Percentiles rank a stretch among this genome's conserved stretches.
Evolutionary conservation across 2,113 vertebrate species (phyloP).

Genomic region (Vulpes lagopus): DNA sequence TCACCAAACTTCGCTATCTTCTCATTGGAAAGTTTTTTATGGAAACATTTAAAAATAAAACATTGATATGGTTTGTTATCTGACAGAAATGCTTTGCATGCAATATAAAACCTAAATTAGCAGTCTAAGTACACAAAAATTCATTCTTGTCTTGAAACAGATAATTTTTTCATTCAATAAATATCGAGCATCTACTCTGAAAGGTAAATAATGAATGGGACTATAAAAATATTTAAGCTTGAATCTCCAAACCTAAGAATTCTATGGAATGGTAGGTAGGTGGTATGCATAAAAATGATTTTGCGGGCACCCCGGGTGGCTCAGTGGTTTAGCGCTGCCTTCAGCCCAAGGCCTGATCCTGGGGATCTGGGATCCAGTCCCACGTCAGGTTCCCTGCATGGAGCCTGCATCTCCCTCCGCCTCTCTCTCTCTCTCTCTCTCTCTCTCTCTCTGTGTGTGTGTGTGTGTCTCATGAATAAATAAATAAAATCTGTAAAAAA

Average conservation of each 20-base stretch:
- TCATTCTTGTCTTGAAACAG: not conserved
- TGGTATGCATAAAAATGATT: not conserved
- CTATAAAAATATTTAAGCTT: not conserved
- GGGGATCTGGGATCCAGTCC: too few relatives aligned
- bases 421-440: too few relatives aligned
- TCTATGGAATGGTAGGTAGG: not conserved
- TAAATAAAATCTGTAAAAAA: too few relatives aligned
- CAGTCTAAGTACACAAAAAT: not conserved
- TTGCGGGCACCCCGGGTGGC: too few relatives aligned
- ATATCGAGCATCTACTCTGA: not conserved
- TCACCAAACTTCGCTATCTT: slow-evolving; percentile 26
- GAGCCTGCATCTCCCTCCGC: too few relatives aligned
- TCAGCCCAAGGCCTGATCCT: too few relatives aligned
- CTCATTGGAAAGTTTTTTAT: not conserved
- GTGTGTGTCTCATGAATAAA: too few relatives aligned
- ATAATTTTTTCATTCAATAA: not conserved
- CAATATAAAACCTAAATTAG: not conserved
- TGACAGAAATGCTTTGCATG: not conserved
- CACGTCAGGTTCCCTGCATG: too few relatives aligned
- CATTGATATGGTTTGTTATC: not conserved
- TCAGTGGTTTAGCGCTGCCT: too few relatives aligned
- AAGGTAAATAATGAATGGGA: not conserved
- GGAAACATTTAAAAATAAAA: not conserved
- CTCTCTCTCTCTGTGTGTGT: too few relatives aligned
- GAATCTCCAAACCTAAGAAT: not conserved